A percentile compares a stretch with the other conserved stretches of the same genome.
Conservation (phyloP, 1,140 invertebrate species). For the Augochlora pura region DNA sequence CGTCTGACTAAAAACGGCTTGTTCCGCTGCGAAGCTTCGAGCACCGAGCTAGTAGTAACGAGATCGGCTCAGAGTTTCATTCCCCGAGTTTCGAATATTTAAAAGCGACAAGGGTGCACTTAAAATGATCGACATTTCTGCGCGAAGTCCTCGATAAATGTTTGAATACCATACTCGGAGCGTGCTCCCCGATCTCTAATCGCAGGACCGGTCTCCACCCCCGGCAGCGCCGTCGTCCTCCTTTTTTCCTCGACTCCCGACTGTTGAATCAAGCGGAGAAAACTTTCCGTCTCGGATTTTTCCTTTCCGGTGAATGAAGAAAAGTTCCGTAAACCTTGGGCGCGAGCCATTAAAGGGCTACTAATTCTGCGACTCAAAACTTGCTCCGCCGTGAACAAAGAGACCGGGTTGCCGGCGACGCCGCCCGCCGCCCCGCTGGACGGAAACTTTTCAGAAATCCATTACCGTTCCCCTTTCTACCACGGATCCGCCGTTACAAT, state of each 20-base stretch:
- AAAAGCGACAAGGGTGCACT: too few relatives aligned
- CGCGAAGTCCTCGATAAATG: too few relatives aligned
- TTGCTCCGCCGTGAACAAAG: neutral
- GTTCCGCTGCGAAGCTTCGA: neutral
- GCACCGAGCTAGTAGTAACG: too few relatives aligned
- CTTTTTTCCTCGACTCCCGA: neutral
- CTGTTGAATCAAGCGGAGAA: neutral
- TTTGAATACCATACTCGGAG: neutral
- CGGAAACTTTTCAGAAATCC: constrained; percentile 1
- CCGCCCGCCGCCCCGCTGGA: neutral
- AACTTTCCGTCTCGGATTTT: neutral
- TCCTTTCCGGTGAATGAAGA: neutral
- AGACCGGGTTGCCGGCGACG: too few relatives aligned
- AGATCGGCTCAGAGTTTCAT: too few relatives aligned
- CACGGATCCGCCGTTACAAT: neutral
- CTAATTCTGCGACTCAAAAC: neutral
- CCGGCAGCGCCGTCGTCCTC: too few relatives aligned
- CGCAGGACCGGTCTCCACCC: too few relatives aligned
- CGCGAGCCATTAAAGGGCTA: neutral
- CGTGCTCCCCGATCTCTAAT: neutral
- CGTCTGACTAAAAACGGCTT: neutral
- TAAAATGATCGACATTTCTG: too few relatives aligned
- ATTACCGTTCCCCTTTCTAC: neutral
- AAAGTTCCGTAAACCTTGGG: neutral
- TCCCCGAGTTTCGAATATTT: too few relatives aligned